phyloP scores from a whole-genome alignment of 2,888 invertebrate species.

The Pyralis farinalis region DNA sequence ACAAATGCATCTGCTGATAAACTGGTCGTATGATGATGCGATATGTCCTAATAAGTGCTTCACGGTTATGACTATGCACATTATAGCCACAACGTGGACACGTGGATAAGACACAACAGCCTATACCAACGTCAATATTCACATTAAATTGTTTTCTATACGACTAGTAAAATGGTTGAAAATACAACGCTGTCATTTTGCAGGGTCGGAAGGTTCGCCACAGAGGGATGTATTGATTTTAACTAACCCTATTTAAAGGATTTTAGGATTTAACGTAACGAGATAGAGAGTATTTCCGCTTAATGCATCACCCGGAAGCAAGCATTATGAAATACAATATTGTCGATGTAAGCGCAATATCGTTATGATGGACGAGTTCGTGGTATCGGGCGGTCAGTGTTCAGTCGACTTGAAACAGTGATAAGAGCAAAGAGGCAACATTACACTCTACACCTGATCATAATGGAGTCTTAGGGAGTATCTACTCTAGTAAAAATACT shows the following conservation, averaged over 20 bases:
- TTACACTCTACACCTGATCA: slow-evolving; percentile 15
- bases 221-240: slow-evolving; percentile 51
- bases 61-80: slow-evolving; percentile 49
- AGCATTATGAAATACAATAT: slow-evolving; percentile 70
- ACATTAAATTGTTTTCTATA: slow-evolving; percentile 8
- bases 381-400: slow-evolving; percentile 60
- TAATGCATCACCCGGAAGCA: slow-evolving; percentile 23
- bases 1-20: slow-evolving; percentile 27
- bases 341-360: slow-evolving; percentile 75
- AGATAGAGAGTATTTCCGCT: slow-evolving; percentile 25
- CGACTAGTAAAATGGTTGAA: slow-evolving; percentile 18
- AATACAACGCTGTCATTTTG: slow-evolving; percentile 18
- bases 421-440: slow-evolving; percentile 38
- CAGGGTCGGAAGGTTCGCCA: slow-evolving; percentile 21
- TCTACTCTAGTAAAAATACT: neutral
- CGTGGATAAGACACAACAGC: slow-evolving; percentile 21
- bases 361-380: slow-evolving; percentile 75
- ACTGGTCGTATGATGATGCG: slow-evolving; percentile 28
- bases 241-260: slow-evolving; percentile 8
- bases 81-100: slow-evolving; percentile 42
- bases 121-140: slow-evolving; percentile 3
- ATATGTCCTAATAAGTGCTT: slow-evolving; percentile 41
- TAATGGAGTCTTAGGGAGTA: slow-evolving; percentile 1
- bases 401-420: slow-evolving; percentile 70
- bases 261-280: slow-evolving; percentile 14